phyloP scores from a whole-genome alignment of 1,140 invertebrate species.

The Arctopsyche grandis region DNA sequence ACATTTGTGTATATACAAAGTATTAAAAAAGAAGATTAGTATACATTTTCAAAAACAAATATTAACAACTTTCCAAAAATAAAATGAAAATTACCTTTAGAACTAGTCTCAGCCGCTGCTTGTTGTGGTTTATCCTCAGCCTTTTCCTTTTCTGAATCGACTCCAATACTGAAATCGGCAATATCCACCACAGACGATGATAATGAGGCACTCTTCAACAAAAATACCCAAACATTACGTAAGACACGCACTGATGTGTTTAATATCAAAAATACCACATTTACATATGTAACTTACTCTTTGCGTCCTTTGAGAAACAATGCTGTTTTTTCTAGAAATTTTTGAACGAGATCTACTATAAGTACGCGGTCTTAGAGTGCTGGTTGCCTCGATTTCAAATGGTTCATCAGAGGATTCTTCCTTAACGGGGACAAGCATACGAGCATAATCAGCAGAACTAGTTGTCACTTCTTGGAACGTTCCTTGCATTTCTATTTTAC shows the following conservation, averaged over 20 bases:
- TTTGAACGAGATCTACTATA: background rate
- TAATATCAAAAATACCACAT: background rate
- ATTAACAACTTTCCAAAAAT: too few species aligned
- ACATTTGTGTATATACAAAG: constrained; percentile 7
- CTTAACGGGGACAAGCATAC: constrained; percentile 54
- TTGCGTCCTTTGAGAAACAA: constrained; percentile 18
- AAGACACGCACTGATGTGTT: background rate
- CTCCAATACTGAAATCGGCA: background rate
- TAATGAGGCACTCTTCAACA: constrained; percentile 49
- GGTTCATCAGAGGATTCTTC: background rate
- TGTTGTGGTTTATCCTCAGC: constrained; percentile 33
- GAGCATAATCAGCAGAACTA: constrained; percentile 70
- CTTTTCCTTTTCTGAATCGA: constrained; percentile 21
- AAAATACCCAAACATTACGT: constrained; percentile 11
- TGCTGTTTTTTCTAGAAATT: constrained; percentile 24
- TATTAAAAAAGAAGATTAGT: background rate
- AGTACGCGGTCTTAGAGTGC: background rate
- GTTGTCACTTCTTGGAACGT: constrained; percentile 71
- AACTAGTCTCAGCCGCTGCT: constrained; percentile 43
- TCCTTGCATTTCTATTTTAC: constrained; percentile 71
- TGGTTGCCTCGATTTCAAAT: background rate
- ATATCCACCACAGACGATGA: constrained; percentile 46
- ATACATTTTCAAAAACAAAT: too few species aligned
- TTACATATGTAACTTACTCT: constrained; percentile 14
- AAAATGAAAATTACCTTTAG: constrained; percentile 28